Conservation (phyloP, 2,888 invertebrate species). For the Capitulum mitella region DNA sequence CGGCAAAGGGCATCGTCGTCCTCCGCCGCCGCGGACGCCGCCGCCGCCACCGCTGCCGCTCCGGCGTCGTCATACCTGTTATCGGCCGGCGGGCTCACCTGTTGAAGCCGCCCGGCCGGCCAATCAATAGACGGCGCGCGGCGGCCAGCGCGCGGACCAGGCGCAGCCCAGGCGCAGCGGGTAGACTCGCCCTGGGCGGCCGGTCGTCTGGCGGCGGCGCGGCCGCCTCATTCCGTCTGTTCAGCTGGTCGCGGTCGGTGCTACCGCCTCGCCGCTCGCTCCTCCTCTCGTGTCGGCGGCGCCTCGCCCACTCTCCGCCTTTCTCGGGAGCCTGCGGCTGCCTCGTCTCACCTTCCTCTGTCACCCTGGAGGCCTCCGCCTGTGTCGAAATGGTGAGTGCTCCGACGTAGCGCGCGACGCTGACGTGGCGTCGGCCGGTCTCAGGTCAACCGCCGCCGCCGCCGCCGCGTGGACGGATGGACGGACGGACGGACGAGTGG, state of each 20-base stretch:
- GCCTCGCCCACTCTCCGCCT: background rate
- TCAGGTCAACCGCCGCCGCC: too few relatives aligned
- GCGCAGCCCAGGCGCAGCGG: background rate
- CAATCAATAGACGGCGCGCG: background rate
- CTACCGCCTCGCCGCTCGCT: background rate
- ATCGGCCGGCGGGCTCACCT: slow-evolving; percentile 3
- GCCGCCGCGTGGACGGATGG: too few relatives aligned
- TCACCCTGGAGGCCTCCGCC: slow-evolving; percentile 15
- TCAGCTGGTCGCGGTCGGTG: background rate
- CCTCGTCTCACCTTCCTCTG: slow-evolving; percentile 4
- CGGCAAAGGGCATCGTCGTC: too few relatives aligned
- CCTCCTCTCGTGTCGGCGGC: background rate
- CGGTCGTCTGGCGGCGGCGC: background rate
- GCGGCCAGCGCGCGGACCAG: background rate
- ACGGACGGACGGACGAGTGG: too few relatives aligned
- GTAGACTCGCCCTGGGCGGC: background rate
- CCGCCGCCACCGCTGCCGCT: too few relatives aligned
- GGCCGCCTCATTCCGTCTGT: background rate
- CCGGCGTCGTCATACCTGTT: slow-evolving; percentile 9
- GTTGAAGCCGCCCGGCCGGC: background rate
- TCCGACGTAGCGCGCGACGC: background rate
- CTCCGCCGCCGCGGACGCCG: too few relatives aligned
- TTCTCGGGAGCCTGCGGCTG: background rate
- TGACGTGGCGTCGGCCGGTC: background rate
- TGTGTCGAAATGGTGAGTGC: slow-evolving; percentile 17